Base-by-base conservation (phyloP, 2,888 invertebrate genomes). In the Abrostola tripartita region DNA sequence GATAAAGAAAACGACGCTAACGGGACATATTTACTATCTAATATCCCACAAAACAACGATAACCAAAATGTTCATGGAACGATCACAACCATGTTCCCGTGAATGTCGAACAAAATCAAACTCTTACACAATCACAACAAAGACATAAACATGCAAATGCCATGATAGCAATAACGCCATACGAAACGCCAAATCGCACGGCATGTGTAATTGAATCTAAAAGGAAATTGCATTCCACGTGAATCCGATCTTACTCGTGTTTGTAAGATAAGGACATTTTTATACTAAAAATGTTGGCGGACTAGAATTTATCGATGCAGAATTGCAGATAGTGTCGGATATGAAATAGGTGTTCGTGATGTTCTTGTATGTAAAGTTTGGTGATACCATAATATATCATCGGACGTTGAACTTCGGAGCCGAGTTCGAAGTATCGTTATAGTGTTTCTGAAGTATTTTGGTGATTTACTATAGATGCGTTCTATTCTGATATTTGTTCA, bases 161-260 rank as follows among this genome's bases (percentile, higher is more conserved):
- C 69, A 57, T 62, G 61, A 65, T 68, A 68, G 74, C 83, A 75
- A 78, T 82, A 84, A 79, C 77, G 74, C 69, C 71, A 75, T 80
- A 81, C 77, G 74, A 81, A 83, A 83, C 80, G 82, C 84, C 84
- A 81, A 83, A 84, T 82, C 76, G 83, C 77, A 75, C 75, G 81
- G 81, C 81, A 83, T 80, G 82, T 85, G 85, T 90, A 89, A 90
- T 90, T 89, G 88, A 88, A 90, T 88, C 79, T 75, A 75, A 81
- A 82, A 78, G 88, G 88, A 87, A 90, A 89, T 90, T 89, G 88
- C 88, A 90, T 90, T 88, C 86, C 85, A 83, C 84, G 85, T 85
- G 79, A 83, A 85, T 84, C 82, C 82, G 78, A 80, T 80, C 79
- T 6, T 35, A 56, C 52, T 78, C 79, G 72, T 81, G 79, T 83